Conservation (phyloP, 2,797 vertebrate species). For the Poecilia wingei region DNA sequence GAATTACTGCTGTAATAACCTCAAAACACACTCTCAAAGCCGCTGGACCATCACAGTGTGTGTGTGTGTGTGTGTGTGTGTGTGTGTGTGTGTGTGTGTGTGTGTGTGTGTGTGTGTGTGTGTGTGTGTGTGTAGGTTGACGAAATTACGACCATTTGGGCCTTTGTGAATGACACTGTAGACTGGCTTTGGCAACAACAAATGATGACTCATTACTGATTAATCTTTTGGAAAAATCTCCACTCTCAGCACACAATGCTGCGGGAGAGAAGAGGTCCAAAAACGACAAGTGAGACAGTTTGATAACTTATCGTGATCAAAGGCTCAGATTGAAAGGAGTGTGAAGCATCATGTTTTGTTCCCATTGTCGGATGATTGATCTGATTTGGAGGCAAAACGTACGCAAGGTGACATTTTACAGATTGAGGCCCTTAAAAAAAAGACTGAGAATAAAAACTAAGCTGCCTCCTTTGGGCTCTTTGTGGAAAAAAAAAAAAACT, state of each 20-base stretch:
- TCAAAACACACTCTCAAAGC: slow-evolving; percentile 46
- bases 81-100: slow-evolving; percentile 18
- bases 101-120: slow-evolving; percentile 15
- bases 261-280: slow-evolving; percentile 10
- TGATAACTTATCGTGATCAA: slow-evolving; percentile 20
- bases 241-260: slow-evolving; percentile 28
- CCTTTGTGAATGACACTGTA: slow-evolving; percentile 43
- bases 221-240: slow-evolving; percentile 29
- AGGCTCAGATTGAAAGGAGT: slow-evolving; percentile 1
- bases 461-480: neutral
- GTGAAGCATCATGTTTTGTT: slow-evolving; percentile 4
- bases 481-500: neutral
- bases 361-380: slow-evolving; percentile 2
- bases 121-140: slow-evolving; percentile 30
- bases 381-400: slow-evolving; percentile 12
- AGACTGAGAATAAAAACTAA: neutral
- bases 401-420: slow-evolving; percentile 17
- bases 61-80: slow-evolving; percentile 16
- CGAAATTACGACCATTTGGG: slow-evolving; percentile 45
- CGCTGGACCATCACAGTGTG: slow-evolving; percentile 22
- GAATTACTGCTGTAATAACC: slow-evolving; percentile 65
- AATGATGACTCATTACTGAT: slow-evolving; percentile 39
- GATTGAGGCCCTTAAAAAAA: neutral
- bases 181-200: slow-evolving; percentile 5
- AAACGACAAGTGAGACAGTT: slow-evolving; percentile 17